Conservation (phyloP, 2,113 vertebrate genomes). For the Morone saxatilis region DNA sequence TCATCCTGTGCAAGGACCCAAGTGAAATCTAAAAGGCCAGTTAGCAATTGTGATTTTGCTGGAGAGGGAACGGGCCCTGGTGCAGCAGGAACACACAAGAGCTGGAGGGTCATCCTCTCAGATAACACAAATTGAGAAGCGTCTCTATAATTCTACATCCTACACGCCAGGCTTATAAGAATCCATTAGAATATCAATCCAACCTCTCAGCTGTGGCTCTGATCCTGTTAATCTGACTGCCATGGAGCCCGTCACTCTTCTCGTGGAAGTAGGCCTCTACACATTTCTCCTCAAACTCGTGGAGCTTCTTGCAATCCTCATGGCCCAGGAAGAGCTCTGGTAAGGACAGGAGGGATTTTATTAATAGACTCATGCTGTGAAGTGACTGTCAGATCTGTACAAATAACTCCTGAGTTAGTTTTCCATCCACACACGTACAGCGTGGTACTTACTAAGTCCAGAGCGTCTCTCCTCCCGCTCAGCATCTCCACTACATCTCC, state of each 20-base stretch:
- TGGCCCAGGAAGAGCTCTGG: slow-evolving; percentile 91
- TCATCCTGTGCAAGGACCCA: neutral
- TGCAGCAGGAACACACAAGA: neutral
- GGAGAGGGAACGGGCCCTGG: neutral
- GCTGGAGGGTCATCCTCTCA: neutral
- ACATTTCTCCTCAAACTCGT: slow-evolving; percentile 96
- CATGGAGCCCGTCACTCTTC: slow-evolving; percentile 84
- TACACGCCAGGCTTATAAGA: neutral
- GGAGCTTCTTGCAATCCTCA: slow-evolving; percentile 93
- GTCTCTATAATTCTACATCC: neutral
- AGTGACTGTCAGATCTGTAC: neutral
- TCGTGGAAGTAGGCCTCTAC: slow-evolving; percentile 91
- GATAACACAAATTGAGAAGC: neutral
- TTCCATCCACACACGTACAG: slow-evolving; percentile 7
- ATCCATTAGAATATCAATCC: neutral
- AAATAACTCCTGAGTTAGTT: neutral
- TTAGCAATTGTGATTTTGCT: neutral
- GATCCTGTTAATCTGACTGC: slow-evolving; percentile 88
- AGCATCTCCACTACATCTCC: slow-evolving; percentile 68
- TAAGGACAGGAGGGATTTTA: neutral
- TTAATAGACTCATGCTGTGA: neutral
- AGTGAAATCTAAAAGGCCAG: neutral
- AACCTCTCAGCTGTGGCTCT: slow-evolving; percentile 90
- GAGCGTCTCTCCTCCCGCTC: slow-evolving; percentile 88
- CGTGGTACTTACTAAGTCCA: slow-evolving; percentile 90